Evolutionary conservation across 2,113 vertebrate genomes (phyloP).

Genomic region (Leptobrachium ailaonicum): DNA sequence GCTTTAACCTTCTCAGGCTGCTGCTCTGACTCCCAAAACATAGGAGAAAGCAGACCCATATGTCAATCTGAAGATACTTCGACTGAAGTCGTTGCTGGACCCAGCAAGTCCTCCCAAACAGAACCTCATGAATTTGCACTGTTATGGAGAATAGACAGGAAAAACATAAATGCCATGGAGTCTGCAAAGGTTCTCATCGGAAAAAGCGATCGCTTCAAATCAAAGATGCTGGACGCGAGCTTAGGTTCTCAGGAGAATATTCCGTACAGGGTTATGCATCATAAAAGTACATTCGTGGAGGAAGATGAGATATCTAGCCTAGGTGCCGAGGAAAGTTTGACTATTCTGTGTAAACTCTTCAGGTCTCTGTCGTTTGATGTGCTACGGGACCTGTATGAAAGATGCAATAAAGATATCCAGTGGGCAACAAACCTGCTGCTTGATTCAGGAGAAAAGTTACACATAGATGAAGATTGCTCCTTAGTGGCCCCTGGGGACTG

Average conservation of each 20-base stretch:
- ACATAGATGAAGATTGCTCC: slow-evolving; percentile 63
- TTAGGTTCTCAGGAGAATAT: slow-evolving; percentile 67
- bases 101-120: slow-evolving; percentile 73
- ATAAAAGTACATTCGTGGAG: slow-evolving; percentile 89
- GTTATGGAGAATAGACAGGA: slow-evolving; percentile 83
- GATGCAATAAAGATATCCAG: slow-evolving; percentile 90
- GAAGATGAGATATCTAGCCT: slow-evolving; percentile 76
- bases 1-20: slow-evolving; percentile 77
- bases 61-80: slow-evolving; percentile 26
- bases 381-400: slow-evolving; percentile 91
- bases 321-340: slow-evolving; percentile 75
- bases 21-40: slow-evolving; percentile 52
- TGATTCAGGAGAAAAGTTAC: slow-evolving; percentile 85
- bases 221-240: slow-evolving; percentile 58
- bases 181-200: slow-evolving; percentile 68
- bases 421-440: slow-evolving; percentile 92
- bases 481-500: not conserved
- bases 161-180: slow-evolving; percentile 60
- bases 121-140: slow-evolving; percentile 87
- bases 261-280: slow-evolving; percentile 80
- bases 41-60: slow-evolving; percentile 21
- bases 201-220: slow-evolving; percentile 72
- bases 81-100: not conserved
- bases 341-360: slow-evolving; percentile 85
- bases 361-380: slow-evolving; percentile 83